These are phyloP conservation scores for Phthorimaea operculella DNA, from an alignment of 1,140 invertebrate genomes.

Conservation along the genomic window DNA sequence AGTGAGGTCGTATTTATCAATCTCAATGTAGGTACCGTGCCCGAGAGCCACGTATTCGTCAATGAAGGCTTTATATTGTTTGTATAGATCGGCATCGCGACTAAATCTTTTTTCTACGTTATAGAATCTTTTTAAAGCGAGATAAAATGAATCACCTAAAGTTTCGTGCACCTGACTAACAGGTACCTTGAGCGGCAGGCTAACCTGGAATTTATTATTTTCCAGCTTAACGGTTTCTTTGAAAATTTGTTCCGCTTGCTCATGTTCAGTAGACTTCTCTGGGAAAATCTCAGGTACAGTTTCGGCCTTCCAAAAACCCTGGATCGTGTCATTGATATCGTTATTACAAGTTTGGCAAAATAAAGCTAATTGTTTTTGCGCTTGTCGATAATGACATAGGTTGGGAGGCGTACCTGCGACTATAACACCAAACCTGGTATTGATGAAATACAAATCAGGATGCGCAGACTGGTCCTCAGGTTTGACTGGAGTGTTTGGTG, in stretches of 20 bases:
- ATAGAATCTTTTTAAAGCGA: conserved; percentile 3
- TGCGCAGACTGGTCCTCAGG: too few relatives aligned
- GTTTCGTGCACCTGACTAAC: neutral
- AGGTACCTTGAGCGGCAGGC: neutral
- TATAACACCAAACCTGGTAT: too few relatives aligned
- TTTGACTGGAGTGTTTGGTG: too few relatives aligned
- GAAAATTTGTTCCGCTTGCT: conserved; percentile 1
- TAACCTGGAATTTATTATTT: conserved; percentile 2
- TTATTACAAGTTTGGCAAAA: conserved; percentile 5
- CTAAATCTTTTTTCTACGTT: conserved; percentile 2
- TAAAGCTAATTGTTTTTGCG: neutral
- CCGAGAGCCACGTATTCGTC: conserved; percentile 18
- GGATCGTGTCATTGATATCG: conserved; percentile 1
- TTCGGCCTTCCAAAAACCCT: conserved; percentile 4
- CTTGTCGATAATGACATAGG: neutral
- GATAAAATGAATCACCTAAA: conserved; percentile 9
- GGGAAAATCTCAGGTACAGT: conserved; percentile 6
- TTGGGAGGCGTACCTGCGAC: neutral
- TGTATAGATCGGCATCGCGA: conserved; percentile 7
- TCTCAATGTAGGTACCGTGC: conserved; percentile 19
- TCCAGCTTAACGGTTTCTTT: neutral
- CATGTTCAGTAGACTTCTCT: neutral
- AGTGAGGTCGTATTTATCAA: conserved; percentile 9
- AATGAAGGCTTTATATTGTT: conserved; percentile 21
- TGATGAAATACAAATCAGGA: too few relatives aligned